Evolutionary conservation across 2,797 vertebrate genomes (phyloP), one percentile per base, ranked within the genome.

Genomic region (Fistularia tabacaria): DNA sequence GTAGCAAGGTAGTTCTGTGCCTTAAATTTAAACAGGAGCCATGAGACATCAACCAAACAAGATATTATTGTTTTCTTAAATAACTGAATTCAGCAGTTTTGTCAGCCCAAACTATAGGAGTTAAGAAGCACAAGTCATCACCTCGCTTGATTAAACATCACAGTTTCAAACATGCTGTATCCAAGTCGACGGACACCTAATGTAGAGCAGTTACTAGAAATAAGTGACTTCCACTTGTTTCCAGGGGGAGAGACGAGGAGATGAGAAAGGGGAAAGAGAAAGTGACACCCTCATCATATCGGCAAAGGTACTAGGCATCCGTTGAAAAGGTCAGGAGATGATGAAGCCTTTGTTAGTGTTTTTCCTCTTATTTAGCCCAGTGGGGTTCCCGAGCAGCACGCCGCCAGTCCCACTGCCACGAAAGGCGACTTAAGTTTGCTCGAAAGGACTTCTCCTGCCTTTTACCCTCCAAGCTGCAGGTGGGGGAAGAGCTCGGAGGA

Each of bases 321-420:
- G 55, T 54, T 41, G 56, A 46, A 80, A 85, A 83, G 83, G 79
- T 80, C 76, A 76, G 66, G 36, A 54, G 40, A 67, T 65, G 69
- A 79, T 76, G 70, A 73, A 51, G 57, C 51, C 76, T 62, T 72
- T 69, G 69, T 68, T 63, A 48, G 51, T n/a, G 0, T 66, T 69
- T 75, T 59, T 38, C 66, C 45, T 42, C 38, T 58, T 41, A 2
- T 51, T 54, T 49, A 42, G 38, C 15, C n/a, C 38, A 3, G 50
- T 60, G 7, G 49, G 54, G 36, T 50, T 61, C 14, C 53, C 41
- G 37, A 60, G 37, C 9, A 8, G 39, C 37, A 47, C 52, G 38
- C 48, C 12, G 43, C 14, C 45, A 44, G 41, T 48, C 60, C 45
- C 46, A 46, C 4, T 10, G 9, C 39, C 36, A 25, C 25, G 2